These are phyloP conservation scores for Eutolmus rufibarbis DNA, from an alignment of 2,888 invertebrate genomes.

Conservation along the genomic window DNA sequence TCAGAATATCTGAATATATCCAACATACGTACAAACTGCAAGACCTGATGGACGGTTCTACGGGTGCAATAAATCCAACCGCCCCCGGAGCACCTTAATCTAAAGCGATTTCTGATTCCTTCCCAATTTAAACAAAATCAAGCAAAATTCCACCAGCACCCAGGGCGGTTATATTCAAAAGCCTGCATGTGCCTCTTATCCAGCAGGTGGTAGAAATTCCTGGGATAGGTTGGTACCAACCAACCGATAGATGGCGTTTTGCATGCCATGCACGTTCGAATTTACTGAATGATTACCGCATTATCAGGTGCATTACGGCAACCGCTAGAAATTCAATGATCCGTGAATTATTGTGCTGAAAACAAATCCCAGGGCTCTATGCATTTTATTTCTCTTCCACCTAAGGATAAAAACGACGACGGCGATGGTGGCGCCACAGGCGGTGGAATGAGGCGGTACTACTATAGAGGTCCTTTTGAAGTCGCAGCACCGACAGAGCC, in stretches of 20 bases:
- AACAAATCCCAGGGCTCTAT: not conserved
- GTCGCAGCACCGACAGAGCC: not conserved
- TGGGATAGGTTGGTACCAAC: not conserved
- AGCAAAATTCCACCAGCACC: not conserved
- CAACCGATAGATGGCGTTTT: not conserved
- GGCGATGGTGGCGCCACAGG: not conserved
- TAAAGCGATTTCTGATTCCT: not conserved
- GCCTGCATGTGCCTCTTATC: not conserved
- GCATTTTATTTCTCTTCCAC: not conserved
- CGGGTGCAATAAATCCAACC: not conserved
- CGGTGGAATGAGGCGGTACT: not conserved
- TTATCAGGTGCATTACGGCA: slow-evolving; percentile 35
- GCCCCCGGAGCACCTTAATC: not conserved
- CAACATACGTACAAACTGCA: not conserved
- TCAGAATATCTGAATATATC: not conserved
- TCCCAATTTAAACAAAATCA: slow-evolving; percentile 1
- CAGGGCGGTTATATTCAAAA: not conserved
- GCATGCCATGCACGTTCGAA: slow-evolving; percentile 26
- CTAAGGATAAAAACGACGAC: not conserved
- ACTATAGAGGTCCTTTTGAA: not conserved
- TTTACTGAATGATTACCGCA: slow-evolving; percentile 28
- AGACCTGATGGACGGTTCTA: not conserved
- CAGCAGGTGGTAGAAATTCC: not conserved
- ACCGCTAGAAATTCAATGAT: slow-evolving; percentile 22
- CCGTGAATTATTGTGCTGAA: slow-evolving; percentile 33